Evolutionary conservation across 2,888 invertebrate genomes (phyloP), one percentile per base, ranked within the genome.

Genomic region (Parnassius orleans): DNA sequence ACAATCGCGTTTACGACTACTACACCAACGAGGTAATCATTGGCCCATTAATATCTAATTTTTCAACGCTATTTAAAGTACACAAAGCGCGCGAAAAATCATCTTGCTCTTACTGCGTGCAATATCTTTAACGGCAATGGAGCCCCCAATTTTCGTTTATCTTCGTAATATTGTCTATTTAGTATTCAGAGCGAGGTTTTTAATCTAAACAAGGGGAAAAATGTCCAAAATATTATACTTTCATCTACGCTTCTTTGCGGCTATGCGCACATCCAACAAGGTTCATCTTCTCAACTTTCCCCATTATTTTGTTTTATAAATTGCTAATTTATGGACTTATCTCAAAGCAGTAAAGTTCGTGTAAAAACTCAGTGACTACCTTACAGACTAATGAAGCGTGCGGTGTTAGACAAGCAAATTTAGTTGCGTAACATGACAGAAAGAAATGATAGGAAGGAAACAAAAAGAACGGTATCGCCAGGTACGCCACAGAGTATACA

Each of bases 121-220:
- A 48, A 50, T 54, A 48, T 48, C 54, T 54, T 48, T 54, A 58
- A 58, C 14, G 58, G 60, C 46, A 42, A 54, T n/a, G 15, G 14
- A 48, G 24, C 54, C 50, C 54, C 14, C 50, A 60, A 55, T 55
- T 50, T 55, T 55, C 54, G 54, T 60, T 61, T 61, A 61, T 61
- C 51, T 56, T 56, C 9, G 46, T 43, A 10, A 56, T 56, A 56
- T 44, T 46, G 19, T 15, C 53, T 61, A 57, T 48, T 66, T 66
- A 65, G 64, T 65, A 66, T 66, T 65, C 66, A 61, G 47, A 46
- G 59, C 58, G 61, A 48, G 53, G 11, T 55, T 59, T 65, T 65
- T 65, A 65, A 66, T 66, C 61, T 61, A 63, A 67, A 61, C 60
- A 62, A 54, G 41, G 56, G 56, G 56, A 33, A 60, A 24, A 60